These are phyloP conservation scores for Pachyramphus minor DNA, from an alignment of 2,113 vertebrate genomes.

Conservation along the genomic window DNA sequence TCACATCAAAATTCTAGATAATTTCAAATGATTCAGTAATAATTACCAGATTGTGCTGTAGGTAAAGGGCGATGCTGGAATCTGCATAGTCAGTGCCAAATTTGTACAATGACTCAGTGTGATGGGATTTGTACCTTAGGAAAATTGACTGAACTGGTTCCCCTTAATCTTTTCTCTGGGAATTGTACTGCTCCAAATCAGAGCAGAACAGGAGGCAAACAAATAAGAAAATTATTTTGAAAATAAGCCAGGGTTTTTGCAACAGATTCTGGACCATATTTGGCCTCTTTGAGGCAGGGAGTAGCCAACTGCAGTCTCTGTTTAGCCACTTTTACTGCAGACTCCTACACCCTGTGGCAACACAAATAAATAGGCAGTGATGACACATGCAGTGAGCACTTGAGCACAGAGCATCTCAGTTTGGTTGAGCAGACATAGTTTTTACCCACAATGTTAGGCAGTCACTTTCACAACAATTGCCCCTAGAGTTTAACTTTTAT, in stretches of 20 bases:
- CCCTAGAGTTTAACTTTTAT: neutral
- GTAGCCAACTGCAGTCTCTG: neutral
- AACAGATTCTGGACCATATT: neutral
- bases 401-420: neutral
- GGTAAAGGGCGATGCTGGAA: neutral
- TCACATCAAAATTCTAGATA: neutral
- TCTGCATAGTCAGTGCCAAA: neutral
- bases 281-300: neutral
- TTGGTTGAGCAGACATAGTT: neutral
- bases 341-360: neutral
- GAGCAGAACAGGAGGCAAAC: neutral
- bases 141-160: neutral
- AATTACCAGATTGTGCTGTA: neutral
- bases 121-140: neutral
- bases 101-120: neutral
- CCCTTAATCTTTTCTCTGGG: neutral
- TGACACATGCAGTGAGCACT: neutral
- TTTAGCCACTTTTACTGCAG: neutral
- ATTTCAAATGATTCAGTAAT: slow-evolving; percentile 29
- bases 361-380: neutral
- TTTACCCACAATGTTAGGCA: neutral
- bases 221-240: neutral
- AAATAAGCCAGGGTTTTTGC: neutral
- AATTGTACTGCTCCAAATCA: neutral
- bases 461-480: neutral